A percentile compares a stretch with the other conserved stretches of the same genome.
Conservation (phyloP, 2,888 invertebrate genomes). For the Seira ritae region DNA sequence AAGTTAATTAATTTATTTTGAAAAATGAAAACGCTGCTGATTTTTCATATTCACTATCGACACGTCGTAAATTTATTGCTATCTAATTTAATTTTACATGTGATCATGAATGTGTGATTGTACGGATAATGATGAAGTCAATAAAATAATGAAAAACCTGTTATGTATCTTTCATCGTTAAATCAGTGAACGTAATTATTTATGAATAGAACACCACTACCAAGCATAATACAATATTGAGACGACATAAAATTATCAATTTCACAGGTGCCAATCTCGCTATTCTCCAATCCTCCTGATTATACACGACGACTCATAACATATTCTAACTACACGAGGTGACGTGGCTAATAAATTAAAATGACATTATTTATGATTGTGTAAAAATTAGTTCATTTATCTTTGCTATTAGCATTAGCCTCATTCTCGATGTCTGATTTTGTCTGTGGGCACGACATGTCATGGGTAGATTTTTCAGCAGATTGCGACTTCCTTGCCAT, state of each 20-base stretch:
- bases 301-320: background rate
- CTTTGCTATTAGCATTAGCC: background rate
- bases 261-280: conserved; percentile 20
- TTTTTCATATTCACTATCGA: conserved; percentile 2
- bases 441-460: background rate
- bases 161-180: background rate
- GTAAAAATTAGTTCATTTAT: background rate
- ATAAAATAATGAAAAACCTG: background rate
- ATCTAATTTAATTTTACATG: background rate
- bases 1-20: conserved; percentile 38
- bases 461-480: background rate
- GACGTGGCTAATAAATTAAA: background rate
- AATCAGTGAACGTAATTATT: background rate
- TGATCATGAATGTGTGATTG: too few species aligned
- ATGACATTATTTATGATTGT: background rate
- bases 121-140: too few species aligned
- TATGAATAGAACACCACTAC: too few species aligned
- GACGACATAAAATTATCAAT: background rate
- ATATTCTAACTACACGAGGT: background rate
- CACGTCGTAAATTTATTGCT: conserved; percentile 42
- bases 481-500: background rate
- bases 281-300: background rate
- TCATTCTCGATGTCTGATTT: background rate
- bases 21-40: conserved; percentile 9
- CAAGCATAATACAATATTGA: too few species aligned